Base-by-base conservation (phyloP, 2,113 vertebrate species). In the Micromys minutus region DNA sequence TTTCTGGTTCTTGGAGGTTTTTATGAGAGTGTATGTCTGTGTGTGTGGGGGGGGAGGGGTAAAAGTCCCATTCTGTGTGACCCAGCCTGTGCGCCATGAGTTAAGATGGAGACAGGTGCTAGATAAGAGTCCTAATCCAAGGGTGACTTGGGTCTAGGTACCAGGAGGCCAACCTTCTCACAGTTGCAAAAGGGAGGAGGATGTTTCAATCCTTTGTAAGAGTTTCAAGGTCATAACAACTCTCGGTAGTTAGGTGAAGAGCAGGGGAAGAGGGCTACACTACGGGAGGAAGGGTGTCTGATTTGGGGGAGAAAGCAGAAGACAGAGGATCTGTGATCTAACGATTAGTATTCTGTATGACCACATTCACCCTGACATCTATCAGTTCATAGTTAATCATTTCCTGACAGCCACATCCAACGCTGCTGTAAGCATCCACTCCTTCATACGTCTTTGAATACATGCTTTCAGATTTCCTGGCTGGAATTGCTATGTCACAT, bases 391-490 rank as follows among this genome's bases (percentile, higher is more conserved):
- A 67, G n/a, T n/a, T n/a, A n/a, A n/a, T n/a, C 11, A 77, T 2
- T 77, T 63, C 16, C 26, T 29, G 71, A 13, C 71, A 72, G 42
- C 39, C 61, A 55, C 81, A 11, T 19, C 42, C 34, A 87, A 63
- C 39, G 9, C 75, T 90, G 52, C 21, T 47, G 12, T 61, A n/a
- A 74, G 45, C n/a, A n/a, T 52, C 7, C 29, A 13, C 34, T 67
- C 39, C 26, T 76, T n/a, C 71, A 16, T 26, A 67, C 8, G 15
- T 5, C 39, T 90, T 83, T 77, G n/a, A 77, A 81, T 5, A 22
- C 24, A 69, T 89, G 45, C 65, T 91, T 92, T 85, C 59, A 81
- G 31, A 77, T 86, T 89, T 72, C 67, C 63, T 75, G n/a, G 17
- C 12, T 94, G 52, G 50, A 89, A 50, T 65, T 86, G 11, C 45